These are phyloP conservation scores for Rattus norvegicus DNA, from an alignment of 2,113 vertebrate genomes.

Conservation along the genomic window DNA sequence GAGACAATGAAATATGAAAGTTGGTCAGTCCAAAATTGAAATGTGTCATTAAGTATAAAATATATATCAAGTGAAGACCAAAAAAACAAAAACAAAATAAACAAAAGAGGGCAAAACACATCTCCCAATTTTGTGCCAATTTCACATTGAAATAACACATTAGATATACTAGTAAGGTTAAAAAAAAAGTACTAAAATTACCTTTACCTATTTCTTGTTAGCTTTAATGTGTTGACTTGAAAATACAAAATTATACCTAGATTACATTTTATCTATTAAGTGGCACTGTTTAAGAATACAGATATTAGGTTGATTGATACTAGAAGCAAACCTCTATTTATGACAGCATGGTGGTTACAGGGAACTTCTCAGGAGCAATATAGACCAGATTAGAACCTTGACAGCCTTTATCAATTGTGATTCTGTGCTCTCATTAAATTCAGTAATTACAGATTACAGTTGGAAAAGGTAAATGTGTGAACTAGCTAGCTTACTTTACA, in stretches of 20 bases:
- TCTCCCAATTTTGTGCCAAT: neutral
- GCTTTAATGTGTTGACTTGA: neutral
- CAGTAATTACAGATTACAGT: neutral
- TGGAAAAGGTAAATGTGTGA: neutral
- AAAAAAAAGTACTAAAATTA: neutral
- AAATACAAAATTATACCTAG: no score
- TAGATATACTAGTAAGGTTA: neutral
- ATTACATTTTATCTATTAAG: neutral
- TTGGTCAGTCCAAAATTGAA: neutral
- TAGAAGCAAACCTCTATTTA: neutral
- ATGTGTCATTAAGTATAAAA: neutral
- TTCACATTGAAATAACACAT: slow-evolving; percentile 16
- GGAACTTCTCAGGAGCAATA: slow-evolving; percentile 5
- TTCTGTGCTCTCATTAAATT: neutral
- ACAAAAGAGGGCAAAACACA: neutral
- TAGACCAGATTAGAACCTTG: neutral
- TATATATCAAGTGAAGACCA: neutral
- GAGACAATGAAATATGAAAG: neutral
- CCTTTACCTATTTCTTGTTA: neutral
- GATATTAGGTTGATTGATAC: neutral
- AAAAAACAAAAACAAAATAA: neutral
- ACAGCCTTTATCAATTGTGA: slow-evolving; percentile 1
- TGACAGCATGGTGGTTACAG: neutral
- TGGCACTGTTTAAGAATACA: neutral
- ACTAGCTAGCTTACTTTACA: neutral